Evolutionary conservation across 2,797 vertebrate species (phyloP).

Genomic region (Vireo griseus): DNA sequence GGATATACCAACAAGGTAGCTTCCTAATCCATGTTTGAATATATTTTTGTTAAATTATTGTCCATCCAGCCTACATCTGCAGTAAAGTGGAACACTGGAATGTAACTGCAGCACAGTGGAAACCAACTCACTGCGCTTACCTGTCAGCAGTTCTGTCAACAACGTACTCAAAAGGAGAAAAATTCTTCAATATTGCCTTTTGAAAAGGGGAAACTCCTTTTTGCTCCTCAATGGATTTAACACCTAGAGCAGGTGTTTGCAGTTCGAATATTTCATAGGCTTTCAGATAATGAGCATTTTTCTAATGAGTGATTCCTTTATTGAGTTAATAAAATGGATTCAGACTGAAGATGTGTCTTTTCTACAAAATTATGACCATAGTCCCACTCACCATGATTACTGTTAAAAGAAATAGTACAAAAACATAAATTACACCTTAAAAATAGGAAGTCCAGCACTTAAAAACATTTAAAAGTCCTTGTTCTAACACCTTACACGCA

Average conservation of each 20-base stretch:
- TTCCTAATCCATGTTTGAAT: background rate
- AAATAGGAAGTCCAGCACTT: background rate
- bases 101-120: background rate
- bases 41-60: background rate
- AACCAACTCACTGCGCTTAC: background rate
- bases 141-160: background rate
- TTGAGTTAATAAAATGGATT: background rate
- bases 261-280: background rate
- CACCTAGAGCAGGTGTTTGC: background rate
- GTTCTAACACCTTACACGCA: background rate
- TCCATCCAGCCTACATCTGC: background rate
- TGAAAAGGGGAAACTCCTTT: background rate
- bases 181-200: background rate
- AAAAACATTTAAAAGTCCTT: background rate
- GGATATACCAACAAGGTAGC: background rate
- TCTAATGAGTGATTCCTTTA: background rate
- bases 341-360: background rate
- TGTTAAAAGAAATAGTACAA: background rate
- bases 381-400: background rate
- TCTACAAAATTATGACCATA: background rate
- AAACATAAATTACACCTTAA: background rate
- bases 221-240: background rate
- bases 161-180: background rate
- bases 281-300: background rate
- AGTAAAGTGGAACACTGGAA: background rate